Percentiles rank a stretch among this genome's conserved stretches.
Evolutionary conservation across 2,888 invertebrate genomes (phyloP).

Genomic region (Hemaris fuciformis): DNA sequence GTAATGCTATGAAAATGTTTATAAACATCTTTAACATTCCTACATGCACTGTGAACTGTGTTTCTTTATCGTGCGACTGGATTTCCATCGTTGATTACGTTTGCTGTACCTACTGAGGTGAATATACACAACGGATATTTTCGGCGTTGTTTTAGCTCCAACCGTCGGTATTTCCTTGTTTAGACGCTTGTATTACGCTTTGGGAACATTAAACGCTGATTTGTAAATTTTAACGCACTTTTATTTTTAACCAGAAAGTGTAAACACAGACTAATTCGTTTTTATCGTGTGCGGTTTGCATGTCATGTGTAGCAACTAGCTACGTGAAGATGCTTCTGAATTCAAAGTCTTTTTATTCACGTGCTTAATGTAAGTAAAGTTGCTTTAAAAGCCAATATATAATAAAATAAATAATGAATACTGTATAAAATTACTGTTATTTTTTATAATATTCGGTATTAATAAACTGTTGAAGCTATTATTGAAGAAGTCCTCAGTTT

Average conservation of each 20-base stretch:
- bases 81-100: slow-evolving; percentile 34
- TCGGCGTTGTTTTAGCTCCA: slow-evolving; percentile 53
- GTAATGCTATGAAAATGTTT: background rate
- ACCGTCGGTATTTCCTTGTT: slow-evolving; percentile 61
- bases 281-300: background rate
- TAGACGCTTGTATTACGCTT: slow-evolving; percentile 41
- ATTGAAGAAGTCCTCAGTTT: too few species aligned
- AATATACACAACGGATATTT: slow-evolving; percentile 46
- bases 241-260: slow-evolving; percentile 5
- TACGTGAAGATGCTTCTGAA: background rate
- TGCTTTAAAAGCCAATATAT: too few species aligned
- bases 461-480: too few species aligned
- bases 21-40: slow-evolving; percentile 5
- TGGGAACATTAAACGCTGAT: slow-evolving; percentile 39
- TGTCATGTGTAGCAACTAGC: too few species aligned
- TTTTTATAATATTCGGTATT: too few species aligned
- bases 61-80: slow-evolving; percentile 8
- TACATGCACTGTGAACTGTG: background rate
- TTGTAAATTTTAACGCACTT: slow-evolving; percentile 12
- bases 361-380: too few species aligned
- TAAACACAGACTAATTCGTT: background rate
- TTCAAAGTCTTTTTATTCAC: too few species aligned
- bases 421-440: too few species aligned
- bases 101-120: slow-evolving; percentile 30
- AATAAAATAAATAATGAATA: too few species aligned